phyloP scores from a whole-genome alignment of 2,113 vertebrate species.

The Apus apus region DNA sequence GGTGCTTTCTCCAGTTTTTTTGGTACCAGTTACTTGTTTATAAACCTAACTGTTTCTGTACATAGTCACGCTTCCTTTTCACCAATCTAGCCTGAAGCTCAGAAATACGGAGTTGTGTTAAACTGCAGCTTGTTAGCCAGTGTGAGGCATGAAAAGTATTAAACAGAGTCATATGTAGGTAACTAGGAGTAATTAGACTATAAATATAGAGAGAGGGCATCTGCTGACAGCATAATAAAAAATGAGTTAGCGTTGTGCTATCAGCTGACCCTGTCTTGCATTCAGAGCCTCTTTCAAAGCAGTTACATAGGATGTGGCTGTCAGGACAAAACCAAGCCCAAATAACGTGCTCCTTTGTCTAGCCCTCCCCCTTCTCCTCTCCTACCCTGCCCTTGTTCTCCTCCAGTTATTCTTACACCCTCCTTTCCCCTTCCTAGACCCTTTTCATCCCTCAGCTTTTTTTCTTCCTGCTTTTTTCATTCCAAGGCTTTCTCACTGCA shows the following conservation, averaged over 20 bases:
- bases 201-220: conserved; percentile 45
- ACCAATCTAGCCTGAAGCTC: conserved; percentile 66
- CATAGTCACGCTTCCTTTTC: conserved; percentile 76
- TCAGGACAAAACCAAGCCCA: conserved; percentile 49
- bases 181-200: conserved; percentile 66
- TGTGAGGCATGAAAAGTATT: conserved; percentile 63
- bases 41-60: conserved; percentile 82
- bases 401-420: neutral
- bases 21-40: conserved; percentile 87
- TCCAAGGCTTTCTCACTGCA: conserved; percentile 3
- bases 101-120: conserved; percentile 64
- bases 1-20: conserved; percentile 82
- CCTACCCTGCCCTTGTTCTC: neutral
- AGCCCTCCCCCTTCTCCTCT: neutral
- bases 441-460: neutral
- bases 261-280: conserved; percentile 44
- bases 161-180: conserved; percentile 53
- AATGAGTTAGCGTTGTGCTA: conserved; percentile 51
- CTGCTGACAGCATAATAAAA: conserved; percentile 64
- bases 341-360: neutral
- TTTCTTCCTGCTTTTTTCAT: neutral
- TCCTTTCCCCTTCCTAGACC: neutral
- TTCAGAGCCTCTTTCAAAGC: conserved; percentile 39
- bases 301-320: neutral
- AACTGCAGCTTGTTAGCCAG: conserved; percentile 72